Conservation (phyloP, 1,140 invertebrate species). For the Hormaphis cornu region DNA sequence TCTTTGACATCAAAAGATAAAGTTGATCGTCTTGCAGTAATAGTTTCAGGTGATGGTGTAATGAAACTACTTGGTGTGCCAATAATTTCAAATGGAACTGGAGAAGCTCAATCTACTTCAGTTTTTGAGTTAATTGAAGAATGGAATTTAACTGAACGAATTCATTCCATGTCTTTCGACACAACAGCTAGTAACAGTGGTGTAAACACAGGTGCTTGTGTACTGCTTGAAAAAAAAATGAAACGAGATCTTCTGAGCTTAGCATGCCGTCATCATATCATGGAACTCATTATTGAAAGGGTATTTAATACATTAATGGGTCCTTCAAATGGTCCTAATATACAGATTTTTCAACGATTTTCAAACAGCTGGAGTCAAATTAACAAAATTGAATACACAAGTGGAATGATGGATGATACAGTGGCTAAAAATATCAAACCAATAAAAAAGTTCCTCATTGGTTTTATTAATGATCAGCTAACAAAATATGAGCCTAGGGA, state of each 20-base stretch:
- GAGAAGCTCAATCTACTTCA: neutral
- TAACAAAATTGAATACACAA: conserved; percentile 22
- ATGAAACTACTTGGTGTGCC: conserved; percentile 15
- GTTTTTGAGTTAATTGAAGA: conserved; percentile 4
- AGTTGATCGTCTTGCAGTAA: conserved; percentile 23
- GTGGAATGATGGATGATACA: neutral
- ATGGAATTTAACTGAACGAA: too few relatives aligned
- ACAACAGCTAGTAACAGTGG: conserved; percentile 41
- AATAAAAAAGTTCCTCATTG: neutral
- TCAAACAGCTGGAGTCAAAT: conserved; percentile 32
- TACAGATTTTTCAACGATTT: conserved; percentile 32
- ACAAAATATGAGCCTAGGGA: too few relatives aligned
- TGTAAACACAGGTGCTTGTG: conserved; percentile 35
- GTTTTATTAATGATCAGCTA: neutral
- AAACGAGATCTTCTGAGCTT: conserved; percentile 27
- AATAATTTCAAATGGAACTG: conserved; percentile 1
- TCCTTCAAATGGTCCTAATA: conserved; percentile 27
- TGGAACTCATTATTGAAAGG: conserved; percentile 24
- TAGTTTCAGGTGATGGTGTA: neutral
- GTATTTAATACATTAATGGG: conserved; percentile 28
- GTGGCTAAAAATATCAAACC: neutral
- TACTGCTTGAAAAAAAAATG: conserved; percentile 30
- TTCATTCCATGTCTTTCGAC: conserved; percentile 41
- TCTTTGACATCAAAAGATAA: conserved; percentile 31
- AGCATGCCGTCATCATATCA: conserved; percentile 34